Percentiles rank a stretch among this genome's conserved stretches.
phyloP scores from a whole-genome alignment of 2,888 invertebrate genomes.

The Pollenia angustigena region DNA sequence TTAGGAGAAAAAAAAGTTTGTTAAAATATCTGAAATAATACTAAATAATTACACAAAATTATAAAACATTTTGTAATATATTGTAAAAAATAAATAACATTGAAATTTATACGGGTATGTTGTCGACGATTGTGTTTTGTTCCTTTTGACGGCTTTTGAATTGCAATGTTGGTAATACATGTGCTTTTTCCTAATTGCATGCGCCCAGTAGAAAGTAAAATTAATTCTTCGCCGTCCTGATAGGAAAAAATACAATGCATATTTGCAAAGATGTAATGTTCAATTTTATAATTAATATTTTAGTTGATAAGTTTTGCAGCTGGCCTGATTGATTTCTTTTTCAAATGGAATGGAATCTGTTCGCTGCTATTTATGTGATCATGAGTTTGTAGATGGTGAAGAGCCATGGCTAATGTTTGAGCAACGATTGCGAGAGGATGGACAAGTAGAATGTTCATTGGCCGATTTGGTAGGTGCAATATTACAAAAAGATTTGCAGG shows the following conservation, averaged over 20 bases:
- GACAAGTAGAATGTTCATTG: slow-evolving; percentile 72
- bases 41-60: not conserved
- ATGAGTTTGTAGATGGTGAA: slow-evolving; percentile 74
- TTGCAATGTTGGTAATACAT: slow-evolving; percentile 73
- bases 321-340: slow-evolving; percentile 14
- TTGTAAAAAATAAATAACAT: not conserved
- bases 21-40: not conserved
- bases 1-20: not conserved
- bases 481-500: slow-evolving; percentile 70
- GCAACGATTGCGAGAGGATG: slow-evolving; percentile 72
- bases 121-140: slow-evolving; percentile 19
- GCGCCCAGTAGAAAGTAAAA: not conserved
- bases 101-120: slow-evolving; percentile 46
- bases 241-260: not conserved
- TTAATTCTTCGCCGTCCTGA: not conserved
- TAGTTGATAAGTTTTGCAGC: slow-evolving; percentile 8
- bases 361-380: slow-evolving; percentile 75
- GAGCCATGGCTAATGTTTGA: slow-evolving; percentile 75
- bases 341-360: slow-evolving; percentile 67
- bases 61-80: not conserved
- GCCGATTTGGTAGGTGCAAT: slow-evolving; percentile 69
- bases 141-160: slow-evolving; percentile 32
- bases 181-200: slow-evolving; percentile 49
- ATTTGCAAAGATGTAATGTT: slow-evolving; percentile 25
- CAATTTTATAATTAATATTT: slow-evolving; percentile 23